Conservation (phyloP, 1,140 invertebrate genomes). For the Micrasema minimum region DNA sequence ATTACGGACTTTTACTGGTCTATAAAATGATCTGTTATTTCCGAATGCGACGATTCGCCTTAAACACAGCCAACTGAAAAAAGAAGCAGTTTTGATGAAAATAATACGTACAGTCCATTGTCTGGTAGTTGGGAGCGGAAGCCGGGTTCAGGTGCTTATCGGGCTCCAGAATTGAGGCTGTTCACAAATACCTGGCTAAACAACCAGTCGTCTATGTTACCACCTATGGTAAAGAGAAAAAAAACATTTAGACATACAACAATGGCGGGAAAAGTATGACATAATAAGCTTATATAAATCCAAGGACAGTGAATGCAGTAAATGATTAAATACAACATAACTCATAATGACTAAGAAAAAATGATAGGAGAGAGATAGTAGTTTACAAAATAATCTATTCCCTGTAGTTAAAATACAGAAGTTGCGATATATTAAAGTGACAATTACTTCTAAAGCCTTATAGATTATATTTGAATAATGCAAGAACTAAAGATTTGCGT, state of each 20-base stretch:
- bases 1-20: slow-evolving; percentile 53
- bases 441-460: too few species aligned
- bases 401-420: too few species aligned
- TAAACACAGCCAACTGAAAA: slow-evolving; percentile 27
- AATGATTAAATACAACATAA: too few species aligned
- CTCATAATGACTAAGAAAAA: too few species aligned
- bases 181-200: neutral
- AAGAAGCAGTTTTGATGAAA: slow-evolving; percentile 39
- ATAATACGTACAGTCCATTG: slow-evolving; percentile 65
- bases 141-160: slow-evolving; percentile 56
- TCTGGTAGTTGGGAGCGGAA: slow-evolving; percentile 62
- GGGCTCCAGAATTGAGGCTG: slow-evolving; percentile 22
- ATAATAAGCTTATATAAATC: too few species aligned
- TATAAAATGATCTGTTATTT: neutral
- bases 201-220: neutral
- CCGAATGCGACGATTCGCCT: neutral
- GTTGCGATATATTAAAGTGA: too few species aligned
- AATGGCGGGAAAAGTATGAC: too few species aligned
- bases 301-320: too few species aligned
- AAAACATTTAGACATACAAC: neutral
- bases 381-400: too few species aligned
- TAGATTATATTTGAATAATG: too few species aligned
- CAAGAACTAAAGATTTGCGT: too few species aligned
- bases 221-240: slow-evolving; percentile 1
- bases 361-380: too few species aligned